Evolutionary conservation across 1,140 invertebrate species (phyloP).

Genomic region (Megalopta genalis): DNA sequence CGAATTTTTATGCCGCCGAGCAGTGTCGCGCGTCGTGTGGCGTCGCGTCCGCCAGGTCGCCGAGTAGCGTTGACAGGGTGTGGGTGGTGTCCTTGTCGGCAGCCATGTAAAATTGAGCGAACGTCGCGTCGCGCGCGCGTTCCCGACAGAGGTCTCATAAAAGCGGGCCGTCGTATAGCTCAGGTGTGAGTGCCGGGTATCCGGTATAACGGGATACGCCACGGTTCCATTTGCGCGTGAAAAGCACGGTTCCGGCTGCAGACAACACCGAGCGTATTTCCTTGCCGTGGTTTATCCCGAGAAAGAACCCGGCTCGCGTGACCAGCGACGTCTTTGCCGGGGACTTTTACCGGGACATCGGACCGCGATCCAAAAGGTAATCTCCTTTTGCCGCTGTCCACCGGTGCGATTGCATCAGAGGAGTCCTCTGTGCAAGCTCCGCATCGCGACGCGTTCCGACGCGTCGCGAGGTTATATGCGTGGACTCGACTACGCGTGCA

Average conservation of each 20-base stretch:
- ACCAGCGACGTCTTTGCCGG: not conserved
- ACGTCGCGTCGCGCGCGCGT: constrained; percentile 8
- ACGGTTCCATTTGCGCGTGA: not conserved
- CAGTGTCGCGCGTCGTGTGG: too few relatives aligned
- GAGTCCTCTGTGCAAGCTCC: too few relatives aligned
- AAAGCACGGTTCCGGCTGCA: not conserved
- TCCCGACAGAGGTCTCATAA: constrained; percentile 15
- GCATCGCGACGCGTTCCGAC: not conserved
- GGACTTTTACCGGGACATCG: constrained; percentile 13
- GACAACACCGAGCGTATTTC: not conserved
- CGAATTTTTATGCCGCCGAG: constrained; percentile 31
- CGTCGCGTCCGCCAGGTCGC: too few relatives aligned
- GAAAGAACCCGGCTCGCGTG: not conserved
- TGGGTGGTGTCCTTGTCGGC: not conserved
- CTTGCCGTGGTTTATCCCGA: not conserved
- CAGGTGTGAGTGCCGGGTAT: not conserved
- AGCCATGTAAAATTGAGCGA: constrained; percentile 16
- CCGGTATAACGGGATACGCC: not conserved
- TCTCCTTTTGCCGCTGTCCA: not conserved
- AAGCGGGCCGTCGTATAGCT: not conserved
- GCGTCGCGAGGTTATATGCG: too few relatives aligned
- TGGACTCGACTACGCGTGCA: too few relatives aligned
- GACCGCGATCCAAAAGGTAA: not conserved
- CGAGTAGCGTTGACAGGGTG: not conserved
- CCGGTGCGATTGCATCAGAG: not conserved